A percentile compares a stretch with the other conserved stretches of the same genome.
Evolutionary conservation across 1,140 invertebrate species (phyloP).

Genomic region (Cyrtorhinus lividipennis): DNA sequence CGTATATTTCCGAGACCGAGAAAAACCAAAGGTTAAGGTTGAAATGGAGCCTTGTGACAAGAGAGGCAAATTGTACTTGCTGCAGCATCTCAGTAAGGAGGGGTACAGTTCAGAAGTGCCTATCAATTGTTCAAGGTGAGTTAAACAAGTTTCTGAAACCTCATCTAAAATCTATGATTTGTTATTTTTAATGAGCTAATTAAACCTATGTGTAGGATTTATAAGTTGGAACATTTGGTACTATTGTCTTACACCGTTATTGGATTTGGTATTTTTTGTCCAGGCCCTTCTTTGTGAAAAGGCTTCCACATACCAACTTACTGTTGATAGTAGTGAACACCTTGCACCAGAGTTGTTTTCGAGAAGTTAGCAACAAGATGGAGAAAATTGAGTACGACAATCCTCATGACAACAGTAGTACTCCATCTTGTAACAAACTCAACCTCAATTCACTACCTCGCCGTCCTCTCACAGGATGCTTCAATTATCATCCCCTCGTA

Average conservation of each 20-base stretch:
- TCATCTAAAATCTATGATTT: background rate
- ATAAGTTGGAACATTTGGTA: background rate
- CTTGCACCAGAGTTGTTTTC: conserved; percentile 27
- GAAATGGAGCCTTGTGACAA: conserved; percentile 23
- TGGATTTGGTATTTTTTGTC: conserved; percentile 28
- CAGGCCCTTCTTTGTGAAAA: conserved; percentile 55
- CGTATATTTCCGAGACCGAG: background rate
- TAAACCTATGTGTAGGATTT: background rate
- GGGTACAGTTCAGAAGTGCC: conserved; percentile 21
- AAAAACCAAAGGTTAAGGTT: conserved; percentile 8
- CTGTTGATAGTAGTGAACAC: conserved; percentile 57
- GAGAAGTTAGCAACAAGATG: conserved; percentile 22
- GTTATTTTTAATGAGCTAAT: background rate
- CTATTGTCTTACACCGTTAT: no score
- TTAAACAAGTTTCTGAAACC: background rate
- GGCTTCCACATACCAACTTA: conserved; percentile 61
- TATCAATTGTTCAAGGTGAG: conserved; percentile 24
- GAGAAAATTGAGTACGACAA: conserved; percentile 22
- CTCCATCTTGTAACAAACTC: conserved; percentile 53
- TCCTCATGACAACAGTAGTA: conserved; percentile 3
- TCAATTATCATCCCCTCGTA: conserved; percentile 52
- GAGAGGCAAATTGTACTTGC: conserved; percentile 23
- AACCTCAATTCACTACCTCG: conserved; percentile 49
- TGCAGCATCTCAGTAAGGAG: conserved; percentile 23
- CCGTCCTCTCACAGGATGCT: conserved; percentile 52